These are phyloP conservation scores for Leucoraja ocellata DNA, from an alignment of 2,797 vertebrate genomes.

Conservation along the genomic window DNA sequence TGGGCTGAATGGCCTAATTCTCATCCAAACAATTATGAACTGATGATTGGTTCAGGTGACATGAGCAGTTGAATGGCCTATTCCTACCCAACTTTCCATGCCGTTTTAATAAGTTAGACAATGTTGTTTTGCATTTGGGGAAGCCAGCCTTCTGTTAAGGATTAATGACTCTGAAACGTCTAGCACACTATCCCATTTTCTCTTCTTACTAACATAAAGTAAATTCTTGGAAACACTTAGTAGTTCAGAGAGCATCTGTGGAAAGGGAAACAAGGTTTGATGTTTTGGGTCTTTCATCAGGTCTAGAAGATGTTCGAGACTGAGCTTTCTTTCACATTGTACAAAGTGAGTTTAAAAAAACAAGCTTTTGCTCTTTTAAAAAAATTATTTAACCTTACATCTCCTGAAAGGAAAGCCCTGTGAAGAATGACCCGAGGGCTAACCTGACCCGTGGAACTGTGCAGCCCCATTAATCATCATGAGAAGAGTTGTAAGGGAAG, in stretches of 20 bases:
- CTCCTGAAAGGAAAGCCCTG: neutral
- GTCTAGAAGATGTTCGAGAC: neutral
- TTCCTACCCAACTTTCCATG: too few relatives aligned
- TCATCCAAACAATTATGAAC: too few relatives aligned
- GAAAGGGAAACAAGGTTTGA: neutral
- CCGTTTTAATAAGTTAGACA: neutral
- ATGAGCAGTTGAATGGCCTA: too few relatives aligned
- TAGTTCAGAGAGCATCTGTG: neutral
- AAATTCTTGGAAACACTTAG: neutral
- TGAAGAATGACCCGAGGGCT: neutral
- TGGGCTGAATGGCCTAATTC: too few relatives aligned
- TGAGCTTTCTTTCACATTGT: neutral
- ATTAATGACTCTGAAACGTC: neutral
- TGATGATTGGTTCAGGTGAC: too few relatives aligned
- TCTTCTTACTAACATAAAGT: neutral
- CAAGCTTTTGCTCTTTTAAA: neutral
- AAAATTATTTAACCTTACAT: neutral
- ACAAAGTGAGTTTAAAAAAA: neutral
- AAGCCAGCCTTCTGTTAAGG: neutral
- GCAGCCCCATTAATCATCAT: neutral
- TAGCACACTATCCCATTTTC: neutral
- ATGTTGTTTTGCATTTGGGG: neutral
- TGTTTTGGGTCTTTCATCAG: neutral
- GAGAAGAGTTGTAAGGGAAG: neutral
- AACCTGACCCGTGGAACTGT: neutral